phyloP scores from a whole-genome alignment of 2,797 vertebrate species.

The Enoplosus armatus region DNA sequence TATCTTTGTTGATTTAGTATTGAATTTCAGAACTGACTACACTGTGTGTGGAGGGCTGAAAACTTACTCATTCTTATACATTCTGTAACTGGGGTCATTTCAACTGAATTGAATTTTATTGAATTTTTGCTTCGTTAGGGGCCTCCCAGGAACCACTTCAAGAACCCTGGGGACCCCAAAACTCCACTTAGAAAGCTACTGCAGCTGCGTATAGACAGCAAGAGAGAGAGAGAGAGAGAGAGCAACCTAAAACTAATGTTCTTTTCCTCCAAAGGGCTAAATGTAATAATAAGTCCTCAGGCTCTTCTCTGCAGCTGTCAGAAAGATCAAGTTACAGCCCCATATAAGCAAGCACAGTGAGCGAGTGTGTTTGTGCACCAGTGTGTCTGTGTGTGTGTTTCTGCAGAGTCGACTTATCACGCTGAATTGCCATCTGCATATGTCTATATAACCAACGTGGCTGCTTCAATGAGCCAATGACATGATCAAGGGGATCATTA shows the following conservation, averaged over 20 bases:
- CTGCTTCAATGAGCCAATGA: slow-evolving; percentile 40
- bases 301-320: slow-evolving; percentile 73
- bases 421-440: slow-evolving; percentile 57
- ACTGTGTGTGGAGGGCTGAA: slow-evolving; percentile 10
- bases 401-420: slow-evolving; percentile 44
- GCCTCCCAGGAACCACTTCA: slow-evolving; percentile 29
- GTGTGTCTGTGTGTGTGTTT: slow-evolving; percentile 29
- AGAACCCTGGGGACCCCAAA: slow-evolving; percentile 31
- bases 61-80: slow-evolving; percentile 39
- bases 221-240: no score
- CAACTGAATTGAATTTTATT: slow-evolving; percentile 39
- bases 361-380: slow-evolving; percentile 13
- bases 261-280: slow-evolving; percentile 65
- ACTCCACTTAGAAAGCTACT: slow-evolving; percentile 42
- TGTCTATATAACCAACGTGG: slow-evolving; percentile 49
- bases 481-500: slow-evolving; percentile 12
- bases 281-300: slow-evolving; percentile 74
- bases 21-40: slow-evolving; percentile 41
- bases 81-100: slow-evolving; percentile 56
- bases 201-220: slow-evolving; percentile 46
- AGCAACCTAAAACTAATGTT: slow-evolving; percentile 72
- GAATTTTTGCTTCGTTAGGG: slow-evolving; percentile 40
- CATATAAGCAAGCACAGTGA: slow-evolving; percentile 47
- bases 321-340: slow-evolving; percentile 65
- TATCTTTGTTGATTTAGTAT: slow-evolving; percentile 54